phyloP scores from a whole-genome alignment of 92 coral and sea anemone species.

The Porites rus region DNA sequence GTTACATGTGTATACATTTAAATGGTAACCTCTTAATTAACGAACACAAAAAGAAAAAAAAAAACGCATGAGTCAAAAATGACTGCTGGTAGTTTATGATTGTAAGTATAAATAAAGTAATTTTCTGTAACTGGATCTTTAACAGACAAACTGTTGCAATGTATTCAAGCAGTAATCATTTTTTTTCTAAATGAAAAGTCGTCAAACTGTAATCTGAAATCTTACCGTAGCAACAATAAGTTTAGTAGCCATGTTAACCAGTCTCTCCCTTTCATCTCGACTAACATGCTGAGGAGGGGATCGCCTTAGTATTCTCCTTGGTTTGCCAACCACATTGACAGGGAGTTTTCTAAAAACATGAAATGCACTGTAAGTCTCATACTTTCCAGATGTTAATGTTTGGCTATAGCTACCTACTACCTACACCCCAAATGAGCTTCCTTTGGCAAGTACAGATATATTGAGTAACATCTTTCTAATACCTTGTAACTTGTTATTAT shows the following conservation, averaged over 20 bases:
- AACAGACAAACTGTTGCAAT: no score
- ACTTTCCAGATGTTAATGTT: neutral
- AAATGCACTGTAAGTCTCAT: neutral
- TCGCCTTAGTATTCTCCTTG: slow-evolving; percentile 76
- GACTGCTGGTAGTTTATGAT: neutral
- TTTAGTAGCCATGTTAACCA: slow-evolving; percentile 96
- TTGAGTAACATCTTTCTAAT: neutral
- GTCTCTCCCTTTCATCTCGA: slow-evolving; percentile 88
- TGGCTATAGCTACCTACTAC: no score
- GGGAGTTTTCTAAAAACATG: slow-evolving; percentile 82
- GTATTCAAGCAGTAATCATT: no score
- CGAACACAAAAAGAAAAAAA: no score
- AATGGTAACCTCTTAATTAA: neutral
- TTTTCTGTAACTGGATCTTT: neutral
- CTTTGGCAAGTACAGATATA: neutral
- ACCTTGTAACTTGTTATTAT: neutral
- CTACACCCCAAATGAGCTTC: no score
- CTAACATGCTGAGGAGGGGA: slow-evolving; percentile 94
- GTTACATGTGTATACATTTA: neutral
- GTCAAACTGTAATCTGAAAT: no score
- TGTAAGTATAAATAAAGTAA: no score
- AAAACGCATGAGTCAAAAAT: neutral
- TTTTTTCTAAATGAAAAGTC: no score
- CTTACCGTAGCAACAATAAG: slow-evolving; percentile 98
- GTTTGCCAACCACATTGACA: slow-evolving; percentile 85